Evolutionary conservation across 2,113 vertebrate species (phyloP).

Genomic region (Columba janthina): DNA sequence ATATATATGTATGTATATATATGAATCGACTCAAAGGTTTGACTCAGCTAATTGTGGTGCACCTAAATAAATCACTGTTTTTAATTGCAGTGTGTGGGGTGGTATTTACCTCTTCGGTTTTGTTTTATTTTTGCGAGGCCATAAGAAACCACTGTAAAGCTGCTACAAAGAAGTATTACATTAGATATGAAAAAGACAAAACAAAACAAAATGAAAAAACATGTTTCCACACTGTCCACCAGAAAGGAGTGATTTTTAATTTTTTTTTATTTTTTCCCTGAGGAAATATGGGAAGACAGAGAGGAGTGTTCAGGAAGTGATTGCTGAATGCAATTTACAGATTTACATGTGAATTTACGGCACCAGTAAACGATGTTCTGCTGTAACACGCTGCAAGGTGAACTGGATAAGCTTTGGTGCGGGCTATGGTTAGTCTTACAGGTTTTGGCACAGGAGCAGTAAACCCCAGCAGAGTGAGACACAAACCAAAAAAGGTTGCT

Average conservation of each 20-base stretch:
- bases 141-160: neutral
- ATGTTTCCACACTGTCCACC: neutral
- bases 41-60: neutral
- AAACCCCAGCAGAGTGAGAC: neutral
- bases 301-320: neutral
- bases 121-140: neutral
- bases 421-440: neutral
- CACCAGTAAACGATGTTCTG: too few species aligned
- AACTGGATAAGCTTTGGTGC: neutral
- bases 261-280: too few species aligned
- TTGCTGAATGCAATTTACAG: neutral
- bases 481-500: neutral
- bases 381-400: neutral
- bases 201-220: too few species aligned
- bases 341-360: neutral
- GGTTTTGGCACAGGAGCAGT: neutral
- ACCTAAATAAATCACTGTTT: neutral
- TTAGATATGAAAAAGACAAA: neutral
- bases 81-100: neutral
- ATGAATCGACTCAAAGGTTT: neutral
- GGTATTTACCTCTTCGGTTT: neutral
- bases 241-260: neutral
- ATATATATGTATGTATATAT: too few species aligned
- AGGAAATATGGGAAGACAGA: neutral
- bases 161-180: neutral